Conservation (phyloP, 2,797 vertebrate species). For the Catharus ustulatus region DNA sequence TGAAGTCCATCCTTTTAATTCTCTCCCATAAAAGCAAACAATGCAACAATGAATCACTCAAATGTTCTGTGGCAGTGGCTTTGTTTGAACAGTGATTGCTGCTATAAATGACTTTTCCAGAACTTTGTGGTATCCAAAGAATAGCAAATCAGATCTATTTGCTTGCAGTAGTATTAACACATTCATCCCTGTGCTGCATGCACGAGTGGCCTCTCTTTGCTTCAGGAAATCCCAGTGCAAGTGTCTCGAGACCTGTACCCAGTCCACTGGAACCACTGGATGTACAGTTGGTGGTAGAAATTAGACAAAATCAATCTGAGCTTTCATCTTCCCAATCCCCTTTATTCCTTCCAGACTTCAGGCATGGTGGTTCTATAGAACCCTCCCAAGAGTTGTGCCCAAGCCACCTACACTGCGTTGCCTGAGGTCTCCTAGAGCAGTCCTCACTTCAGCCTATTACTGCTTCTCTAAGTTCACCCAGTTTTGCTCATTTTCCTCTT, state of each 20-base stretch:
- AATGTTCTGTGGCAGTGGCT: neutral
- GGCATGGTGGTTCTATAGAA: accelerated
- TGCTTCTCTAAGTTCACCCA: neutral
- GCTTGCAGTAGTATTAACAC: neutral
- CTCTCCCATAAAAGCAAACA: neutral
- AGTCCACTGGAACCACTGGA: neutral
- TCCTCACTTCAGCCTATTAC: neutral
- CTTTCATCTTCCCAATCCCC: neutral
- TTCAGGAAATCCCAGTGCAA: neutral
- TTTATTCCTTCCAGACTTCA: neutral
- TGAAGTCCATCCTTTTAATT: neutral
- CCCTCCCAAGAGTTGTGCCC: neutral
- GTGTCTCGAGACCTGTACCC: neutral
- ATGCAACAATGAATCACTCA: neutral
- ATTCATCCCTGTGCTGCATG: neutral
- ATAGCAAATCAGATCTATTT: neutral
- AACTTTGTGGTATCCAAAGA: neutral
- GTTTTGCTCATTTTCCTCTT: neutral
- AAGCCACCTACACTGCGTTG: accelerated
- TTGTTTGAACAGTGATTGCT: neutral
- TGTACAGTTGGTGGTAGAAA: neutral
- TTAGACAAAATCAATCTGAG: neutral
- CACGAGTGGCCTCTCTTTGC: neutral
- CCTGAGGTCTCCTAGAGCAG: neutral
- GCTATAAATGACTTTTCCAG: neutral